Conservation (phyloP, 2,797 vertebrate species). For the Eospalax fontanierii region DNA sequence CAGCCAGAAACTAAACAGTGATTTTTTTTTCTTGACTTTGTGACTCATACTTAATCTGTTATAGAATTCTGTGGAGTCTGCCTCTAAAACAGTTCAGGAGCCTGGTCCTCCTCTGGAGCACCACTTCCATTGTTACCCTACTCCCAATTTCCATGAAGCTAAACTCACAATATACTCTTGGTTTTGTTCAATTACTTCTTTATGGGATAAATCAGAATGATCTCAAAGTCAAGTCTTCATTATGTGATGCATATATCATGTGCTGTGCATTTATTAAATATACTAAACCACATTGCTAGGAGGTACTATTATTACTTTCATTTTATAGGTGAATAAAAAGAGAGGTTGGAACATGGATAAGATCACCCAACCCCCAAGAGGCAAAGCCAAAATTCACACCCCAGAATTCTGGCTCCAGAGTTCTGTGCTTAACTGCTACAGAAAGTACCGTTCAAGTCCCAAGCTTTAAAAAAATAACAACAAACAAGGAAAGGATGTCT, state of each 20-base stretch:
- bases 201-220: constrained; percentile 11
- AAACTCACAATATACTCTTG: neutral
- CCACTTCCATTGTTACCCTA: neutral
- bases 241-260: neutral
- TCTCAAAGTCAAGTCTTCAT: constrained; percentile 34
- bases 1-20: constrained; percentile 59
- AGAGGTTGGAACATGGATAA: neutral
- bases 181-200: neutral
- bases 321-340: neutral
- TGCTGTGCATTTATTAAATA: neutral
- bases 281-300: neutral
- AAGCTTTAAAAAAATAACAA: neutral
- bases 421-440: neutral
- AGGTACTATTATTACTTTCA: neutral
- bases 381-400: constrained; percentile 33
- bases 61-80: constrained; percentile 37
- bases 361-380: neutral
- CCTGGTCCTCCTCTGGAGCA: neutral
- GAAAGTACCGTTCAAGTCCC: neutral
- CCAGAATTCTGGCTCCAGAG: neutral
- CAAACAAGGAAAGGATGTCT: neutral
- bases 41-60: constrained; percentile 30
- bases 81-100: constrained; percentile 44
- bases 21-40: constrained; percentile 37
- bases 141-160: neutral